phyloP scores from a whole-genome alignment of 2,113 vertebrate genomes.

The Solenodon paradoxus region DNA sequence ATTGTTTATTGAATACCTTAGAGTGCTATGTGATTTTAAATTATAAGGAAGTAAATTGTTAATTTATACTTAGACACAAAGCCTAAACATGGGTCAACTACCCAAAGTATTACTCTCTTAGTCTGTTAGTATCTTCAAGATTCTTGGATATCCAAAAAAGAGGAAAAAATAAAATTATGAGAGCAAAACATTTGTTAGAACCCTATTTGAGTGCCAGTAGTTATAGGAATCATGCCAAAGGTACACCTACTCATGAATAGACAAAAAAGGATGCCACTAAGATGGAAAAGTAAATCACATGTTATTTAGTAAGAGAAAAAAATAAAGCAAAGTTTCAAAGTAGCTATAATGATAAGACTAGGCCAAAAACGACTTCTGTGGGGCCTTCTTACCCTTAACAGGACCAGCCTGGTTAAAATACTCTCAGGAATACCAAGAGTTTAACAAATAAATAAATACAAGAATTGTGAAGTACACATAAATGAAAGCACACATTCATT shows the following conservation, averaged over 20 bases:
- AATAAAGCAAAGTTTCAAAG: conserved; percentile 21
- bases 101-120: not conserved
- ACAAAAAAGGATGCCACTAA: not conserved
- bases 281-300: not conserved
- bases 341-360: not conserved
- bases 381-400: not conserved
- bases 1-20: not conserved
- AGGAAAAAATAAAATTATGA: not conserved
- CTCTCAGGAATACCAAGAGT: not conserved
- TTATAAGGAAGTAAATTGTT: not conserved
- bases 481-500: not conserved
- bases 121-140: not conserved
- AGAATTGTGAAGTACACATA: too few species aligned
- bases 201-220: not conserved
- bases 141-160: not conserved
- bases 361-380: not conserved
- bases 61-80: not conserved
- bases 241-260: not conserved
- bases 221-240: not conserved
- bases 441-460: not conserved
- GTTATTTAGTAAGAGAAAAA: not conserved
- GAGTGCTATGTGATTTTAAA: not conserved
- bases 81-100: not conserved
- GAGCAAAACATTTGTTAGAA: not conserved
- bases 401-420: not conserved